phyloP scores from a whole-genome alignment of 2,888 invertebrate species.

The Aspidiotus destructor region DNA sequence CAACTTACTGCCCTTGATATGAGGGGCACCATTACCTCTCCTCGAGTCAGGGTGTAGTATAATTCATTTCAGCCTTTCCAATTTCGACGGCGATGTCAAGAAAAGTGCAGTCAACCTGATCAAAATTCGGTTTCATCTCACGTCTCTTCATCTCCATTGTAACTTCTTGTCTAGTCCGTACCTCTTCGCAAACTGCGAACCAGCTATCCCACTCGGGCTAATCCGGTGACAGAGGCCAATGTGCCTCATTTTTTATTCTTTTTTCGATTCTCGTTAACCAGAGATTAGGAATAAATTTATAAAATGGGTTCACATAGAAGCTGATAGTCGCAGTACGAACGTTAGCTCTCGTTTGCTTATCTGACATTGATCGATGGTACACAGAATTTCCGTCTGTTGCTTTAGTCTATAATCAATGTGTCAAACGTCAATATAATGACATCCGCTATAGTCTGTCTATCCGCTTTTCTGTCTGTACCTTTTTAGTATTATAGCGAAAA shows the following conservation, averaged over 20 bases:
- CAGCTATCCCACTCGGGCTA: too few relatives aligned
- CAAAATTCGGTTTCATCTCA: too few relatives aligned
- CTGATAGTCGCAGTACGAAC: neutral
- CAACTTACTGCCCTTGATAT: too few relatives aligned
- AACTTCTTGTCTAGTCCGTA: too few relatives aligned
- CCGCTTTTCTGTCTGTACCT: neutral
- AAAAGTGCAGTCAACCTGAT: too few relatives aligned
- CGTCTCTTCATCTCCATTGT: too few relatives aligned
- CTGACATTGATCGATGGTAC: conserved; percentile 31
- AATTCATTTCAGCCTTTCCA: too few relatives aligned
- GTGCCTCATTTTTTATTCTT: neutral
- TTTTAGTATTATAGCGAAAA: neutral
- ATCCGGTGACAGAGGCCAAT: too few relatives aligned
- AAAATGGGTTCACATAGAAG: conserved; percentile 4
- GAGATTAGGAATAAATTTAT: conserved; percentile 28
- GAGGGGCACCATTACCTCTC: too few relatives aligned
- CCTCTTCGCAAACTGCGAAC: too few relatives aligned
- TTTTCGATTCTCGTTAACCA: conserved; percentile 20
- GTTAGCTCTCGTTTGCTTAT: conserved; percentile 4
- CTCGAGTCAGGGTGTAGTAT: too few relatives aligned
- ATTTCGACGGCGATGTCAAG: too few relatives aligned
- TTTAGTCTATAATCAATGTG: conserved; percentile 31
- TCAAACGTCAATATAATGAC: conserved; percentile 32
- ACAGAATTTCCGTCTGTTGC: conserved; percentile 30
- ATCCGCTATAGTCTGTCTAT: conserved; percentile 14